Percentiles rank a stretch among this genome's conserved stretches.
Conservation (phyloP, 2,888 invertebrate species). For the Rhingia campestris region DNA sequence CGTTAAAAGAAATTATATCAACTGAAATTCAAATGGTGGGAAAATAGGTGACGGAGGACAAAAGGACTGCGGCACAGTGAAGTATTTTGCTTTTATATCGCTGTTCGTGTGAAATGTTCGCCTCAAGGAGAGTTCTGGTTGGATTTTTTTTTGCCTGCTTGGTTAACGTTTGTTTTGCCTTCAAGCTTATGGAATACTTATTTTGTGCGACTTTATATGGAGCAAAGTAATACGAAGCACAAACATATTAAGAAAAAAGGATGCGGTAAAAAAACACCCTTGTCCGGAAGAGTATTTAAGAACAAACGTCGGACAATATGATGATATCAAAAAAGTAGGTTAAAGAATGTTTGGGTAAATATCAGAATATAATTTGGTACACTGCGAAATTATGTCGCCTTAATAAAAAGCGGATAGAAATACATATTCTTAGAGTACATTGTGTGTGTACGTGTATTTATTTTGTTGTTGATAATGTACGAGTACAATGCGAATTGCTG, state of each 20-base stretch:
- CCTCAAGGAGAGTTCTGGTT: conserved; percentile 51
- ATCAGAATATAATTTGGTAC: no score
- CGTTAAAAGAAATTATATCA: conserved; percentile 64
- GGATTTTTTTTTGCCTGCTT: conserved; percentile 38
- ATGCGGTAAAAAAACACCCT: conserved; percentile 7
- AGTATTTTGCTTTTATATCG: conserved; percentile 62
- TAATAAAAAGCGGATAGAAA: not conserved
- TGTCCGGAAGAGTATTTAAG: conserved; percentile 27
- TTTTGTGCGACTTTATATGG: conserved; percentile 44
- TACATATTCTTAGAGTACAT: not conserved
- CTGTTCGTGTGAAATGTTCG: conserved; percentile 63
- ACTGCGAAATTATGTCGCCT: no score
- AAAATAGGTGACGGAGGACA: conserved; percentile 72
- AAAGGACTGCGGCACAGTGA: conserved; percentile 65
- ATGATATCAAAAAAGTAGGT: conserved; percentile 15
- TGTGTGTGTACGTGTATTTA: no score
- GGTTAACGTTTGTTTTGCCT: conserved; percentile 57
- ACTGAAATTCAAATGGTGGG: conserved; percentile 65
- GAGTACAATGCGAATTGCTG: no score
- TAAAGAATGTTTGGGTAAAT: not conserved
- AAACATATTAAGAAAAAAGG: conserved; percentile 31
- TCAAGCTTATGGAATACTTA: conserved; percentile 53
- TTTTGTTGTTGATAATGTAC: no score
- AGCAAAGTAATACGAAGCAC: conserved; percentile 44
- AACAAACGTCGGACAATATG: conserved; percentile 35